Conservation (phyloP, 2,888 invertebrate genomes). For the Eristalis intricaria region DNA sequence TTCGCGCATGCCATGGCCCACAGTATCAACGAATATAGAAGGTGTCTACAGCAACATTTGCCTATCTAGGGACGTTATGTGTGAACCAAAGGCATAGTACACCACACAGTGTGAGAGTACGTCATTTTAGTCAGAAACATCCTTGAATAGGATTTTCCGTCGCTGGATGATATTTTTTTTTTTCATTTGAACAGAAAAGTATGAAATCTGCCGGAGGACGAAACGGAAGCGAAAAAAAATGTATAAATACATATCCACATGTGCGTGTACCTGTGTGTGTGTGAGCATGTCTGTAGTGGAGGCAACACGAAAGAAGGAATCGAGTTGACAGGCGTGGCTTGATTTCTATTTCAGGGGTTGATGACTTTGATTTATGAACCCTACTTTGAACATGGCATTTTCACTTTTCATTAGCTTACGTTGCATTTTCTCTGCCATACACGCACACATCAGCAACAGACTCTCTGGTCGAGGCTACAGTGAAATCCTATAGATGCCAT, state of each 20-base stretch:
- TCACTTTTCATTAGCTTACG: conserved; percentile 71
- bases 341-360: conserved; percentile 73
- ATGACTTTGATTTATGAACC: conserved; percentile 72
- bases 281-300: conserved; percentile 25
- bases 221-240: conserved; percentile 19
- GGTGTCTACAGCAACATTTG: conserved; percentile 49
- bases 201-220: conserved; percentile 69
- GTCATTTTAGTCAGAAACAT: conserved; percentile 71
- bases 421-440: conserved; percentile 54
- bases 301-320: conserved; percentile 70
- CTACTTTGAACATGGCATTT: conserved; percentile 68
- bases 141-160: conserved; percentile 65
- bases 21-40: not conserved
- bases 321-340: conserved; percentile 75
- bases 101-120: conserved; percentile 34
- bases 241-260: conserved; percentile 19
- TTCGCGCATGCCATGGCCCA: not conserved
- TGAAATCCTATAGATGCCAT: conserved; percentile 47
- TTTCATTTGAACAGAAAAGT: conserved; percentile 50
- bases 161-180: conserved; percentile 45
- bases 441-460: conserved; percentile 16
- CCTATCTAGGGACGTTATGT: conserved; percentile 54
- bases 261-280: not conserved
- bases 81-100: conserved; percentile 12
- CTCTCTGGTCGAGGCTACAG: conserved; percentile 22